Conservation (phyloP, 2,797 vertebrate species). For the Alauda arvensis region DNA sequence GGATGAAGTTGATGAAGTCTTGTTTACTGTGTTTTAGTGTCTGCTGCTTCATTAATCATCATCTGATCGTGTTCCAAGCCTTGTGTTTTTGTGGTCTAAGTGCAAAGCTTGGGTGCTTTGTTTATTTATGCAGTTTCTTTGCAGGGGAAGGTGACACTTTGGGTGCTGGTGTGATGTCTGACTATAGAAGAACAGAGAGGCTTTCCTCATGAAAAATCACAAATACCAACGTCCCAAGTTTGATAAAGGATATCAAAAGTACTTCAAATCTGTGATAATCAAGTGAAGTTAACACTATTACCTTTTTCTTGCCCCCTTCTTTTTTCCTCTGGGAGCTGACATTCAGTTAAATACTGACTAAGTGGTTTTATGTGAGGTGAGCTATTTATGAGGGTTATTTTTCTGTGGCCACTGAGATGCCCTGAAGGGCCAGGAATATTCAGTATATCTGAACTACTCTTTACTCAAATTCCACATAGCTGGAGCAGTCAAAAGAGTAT, state of each 20-base stretch:
- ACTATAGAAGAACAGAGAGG: background rate
- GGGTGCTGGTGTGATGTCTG: background rate
- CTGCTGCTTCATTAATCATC: background rate
- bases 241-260: background rate
- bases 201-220: background rate
- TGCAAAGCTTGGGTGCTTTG: background rate
- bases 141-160: background rate
- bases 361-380: background rate
- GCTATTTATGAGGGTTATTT: background rate
- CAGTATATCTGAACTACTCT: background rate
- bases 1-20: background rate
- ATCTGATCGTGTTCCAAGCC: conserved; percentile 6
- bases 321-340: background rate
- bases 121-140: conserved; percentile 8
- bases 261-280: background rate
- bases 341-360: background rate
- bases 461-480: background rate
- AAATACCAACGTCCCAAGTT: background rate
- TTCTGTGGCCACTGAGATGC: background rate
- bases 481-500: rapidly evolving
- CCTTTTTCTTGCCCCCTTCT: background rate
- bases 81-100: background rate
- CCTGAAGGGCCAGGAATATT: background rate
- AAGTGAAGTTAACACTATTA: background rate
- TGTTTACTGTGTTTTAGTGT: background rate